Percentiles rank a stretch among this genome's conserved stretches.
Conservation (phyloP, 2,797 vertebrate species). For the Salarias fasciatus region DNA sequence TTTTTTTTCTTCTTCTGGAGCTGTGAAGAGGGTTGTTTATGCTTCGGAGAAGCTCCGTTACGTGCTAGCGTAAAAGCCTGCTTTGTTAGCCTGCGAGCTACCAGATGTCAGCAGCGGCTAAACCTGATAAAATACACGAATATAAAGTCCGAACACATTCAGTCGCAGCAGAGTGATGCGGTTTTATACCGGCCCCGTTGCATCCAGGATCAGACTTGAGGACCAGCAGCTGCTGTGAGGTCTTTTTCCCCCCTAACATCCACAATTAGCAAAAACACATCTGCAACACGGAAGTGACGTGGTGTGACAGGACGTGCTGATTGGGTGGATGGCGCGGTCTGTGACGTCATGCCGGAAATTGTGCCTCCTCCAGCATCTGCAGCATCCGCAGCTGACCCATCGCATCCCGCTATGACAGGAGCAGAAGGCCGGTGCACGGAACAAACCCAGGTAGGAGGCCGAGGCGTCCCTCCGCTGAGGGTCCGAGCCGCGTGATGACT, state of each 20-base stretch:
- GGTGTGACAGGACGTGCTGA: constrained; percentile 20
- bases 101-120: constrained; percentile 49
- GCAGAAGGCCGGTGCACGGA: neutral
- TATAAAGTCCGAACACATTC: neutral
- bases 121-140: too few relatives aligned
- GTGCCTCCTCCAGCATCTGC: constrained; percentile 7
- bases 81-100: constrained; percentile 66
- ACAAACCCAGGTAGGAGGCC: constrained; percentile 55
- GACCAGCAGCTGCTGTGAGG: neutral
- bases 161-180: too few relatives aligned
- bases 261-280: constrained; percentile 55
- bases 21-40: neutral
- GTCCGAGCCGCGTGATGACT: neutral
- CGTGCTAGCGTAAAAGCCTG: constrained; percentile 33
- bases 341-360: constrained; percentile 64
- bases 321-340: constrained; percentile 48
- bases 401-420: constrained; percentile 39
- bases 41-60: neutral
- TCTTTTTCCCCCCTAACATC: constrained; percentile 22
- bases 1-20: too few relatives aligned
- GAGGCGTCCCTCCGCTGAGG: too few relatives aligned
- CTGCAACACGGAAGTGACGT: constrained; percentile 60
- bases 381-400: neutral
- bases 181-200: neutral
- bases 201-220: too few relatives aligned